A percentile compares a stretch with the other conserved stretches of the same genome.
phyloP scores from a whole-genome alignment of 2,113 vertebrate genomes.

The Antigone vipio region DNA sequence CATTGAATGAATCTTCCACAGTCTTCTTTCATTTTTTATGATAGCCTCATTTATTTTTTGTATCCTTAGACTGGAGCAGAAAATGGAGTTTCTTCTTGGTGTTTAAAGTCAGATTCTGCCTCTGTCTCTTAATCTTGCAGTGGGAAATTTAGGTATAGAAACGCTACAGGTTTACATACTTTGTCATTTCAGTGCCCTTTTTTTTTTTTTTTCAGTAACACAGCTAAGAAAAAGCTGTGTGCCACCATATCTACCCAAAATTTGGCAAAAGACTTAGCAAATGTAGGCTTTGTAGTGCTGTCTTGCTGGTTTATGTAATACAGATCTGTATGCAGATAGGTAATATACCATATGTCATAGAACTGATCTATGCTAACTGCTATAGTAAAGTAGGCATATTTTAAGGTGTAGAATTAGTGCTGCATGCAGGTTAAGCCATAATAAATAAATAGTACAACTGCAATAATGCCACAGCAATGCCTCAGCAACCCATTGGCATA shows the following conservation, averaged over 20 bases:
- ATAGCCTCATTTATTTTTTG: background rate
- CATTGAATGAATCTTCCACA: background rate
- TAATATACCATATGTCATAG: background rate
- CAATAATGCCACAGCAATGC: background rate
- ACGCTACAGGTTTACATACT: background rate
- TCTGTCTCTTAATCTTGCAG: background rate
- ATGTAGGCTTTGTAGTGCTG: background rate
- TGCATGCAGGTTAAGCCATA: background rate
- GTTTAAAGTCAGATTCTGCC: background rate
- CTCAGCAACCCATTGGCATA: background rate
- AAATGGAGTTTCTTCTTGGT: background rate
- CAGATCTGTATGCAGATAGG: background rate
- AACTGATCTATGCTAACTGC: background rate
- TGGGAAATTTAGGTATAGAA: background rate
- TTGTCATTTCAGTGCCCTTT: background rate
- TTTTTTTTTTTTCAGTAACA: background rate
- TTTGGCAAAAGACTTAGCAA: background rate
- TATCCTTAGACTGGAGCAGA: background rate
- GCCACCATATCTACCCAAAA: background rate
- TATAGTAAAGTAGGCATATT: conserved; percentile 22
- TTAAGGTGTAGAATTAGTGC: background rate
- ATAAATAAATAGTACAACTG: conserved; percentile 9
- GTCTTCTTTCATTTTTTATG: background rate
- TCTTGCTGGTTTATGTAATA: background rate
- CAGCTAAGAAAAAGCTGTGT: background rate